phyloP scores from a whole-genome alignment of 2,113 vertebrate genomes.

The Seriola aureovittata region DNA sequence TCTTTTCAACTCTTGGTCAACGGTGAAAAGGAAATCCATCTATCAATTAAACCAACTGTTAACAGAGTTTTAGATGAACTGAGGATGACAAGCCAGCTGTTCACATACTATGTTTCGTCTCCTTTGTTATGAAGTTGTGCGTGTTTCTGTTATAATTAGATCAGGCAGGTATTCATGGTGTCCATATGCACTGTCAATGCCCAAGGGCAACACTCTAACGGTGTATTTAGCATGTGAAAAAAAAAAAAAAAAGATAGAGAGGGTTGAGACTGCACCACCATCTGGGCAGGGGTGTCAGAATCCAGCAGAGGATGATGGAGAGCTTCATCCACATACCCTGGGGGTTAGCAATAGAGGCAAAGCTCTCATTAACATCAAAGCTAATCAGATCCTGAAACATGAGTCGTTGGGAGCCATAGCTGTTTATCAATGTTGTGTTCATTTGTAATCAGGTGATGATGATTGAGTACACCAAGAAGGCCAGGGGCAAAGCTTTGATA shows the following conservation, averaged over 20 bases:
- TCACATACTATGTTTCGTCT: constrained; percentile 50
- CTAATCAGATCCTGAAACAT: constrained; percentile 77
- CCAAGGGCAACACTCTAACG: constrained; percentile 63
- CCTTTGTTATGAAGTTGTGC: constrained; percentile 53
- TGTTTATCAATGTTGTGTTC: constrained; percentile 62
- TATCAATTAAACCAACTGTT: constrained; percentile 43
- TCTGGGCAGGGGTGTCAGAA: constrained; percentile 76
- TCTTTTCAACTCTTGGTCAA: constrained; percentile 25
- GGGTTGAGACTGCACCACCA: constrained; percentile 69
- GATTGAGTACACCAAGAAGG: constrained; percentile 51
- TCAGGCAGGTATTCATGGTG: constrained; percentile 71
- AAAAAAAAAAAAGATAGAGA: constrained; percentile 41
- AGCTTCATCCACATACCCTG: constrained; percentile 66
- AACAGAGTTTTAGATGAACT: constrained; percentile 50
- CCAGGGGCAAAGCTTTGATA: constrained; percentile 26
- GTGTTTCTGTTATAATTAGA: constrained; percentile 60
- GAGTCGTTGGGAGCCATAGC: constrained; percentile 64
- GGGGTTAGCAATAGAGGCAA: constrained; percentile 61
- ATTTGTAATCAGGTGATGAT: constrained; percentile 67
- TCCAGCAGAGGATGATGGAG: constrained; percentile 74
- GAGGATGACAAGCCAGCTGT: constrained; percentile 66
- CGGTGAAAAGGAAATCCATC: constrained; percentile 27
- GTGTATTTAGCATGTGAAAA: constrained; percentile 61
- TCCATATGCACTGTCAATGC: constrained; percentile 71
- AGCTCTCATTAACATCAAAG: constrained; percentile 70